Base-by-base conservation (phyloP, 2,888 invertebrate genomes). In the Phorcus lineatus region DNA sequence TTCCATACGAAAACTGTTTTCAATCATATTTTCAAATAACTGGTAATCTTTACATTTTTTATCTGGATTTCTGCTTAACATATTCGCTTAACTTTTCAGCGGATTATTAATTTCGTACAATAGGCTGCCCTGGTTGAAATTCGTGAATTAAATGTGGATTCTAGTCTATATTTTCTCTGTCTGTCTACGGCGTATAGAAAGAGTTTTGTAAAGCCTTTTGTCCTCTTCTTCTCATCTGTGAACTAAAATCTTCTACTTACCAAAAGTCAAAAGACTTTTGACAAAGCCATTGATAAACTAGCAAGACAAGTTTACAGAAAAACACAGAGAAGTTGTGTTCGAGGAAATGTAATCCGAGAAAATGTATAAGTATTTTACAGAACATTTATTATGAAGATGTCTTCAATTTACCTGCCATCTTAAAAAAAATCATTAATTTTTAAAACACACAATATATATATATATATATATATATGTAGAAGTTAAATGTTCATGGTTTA, bases 11-110 rank as follows among this genome's bases (percentile, higher is more conserved):
- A 70, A 36, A 70, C 70, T 70, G 70, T 70, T 70, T 70, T 70
- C 70, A 70, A 70, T 70, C 70, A 70, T 70, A 70, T 70, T 70
- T 70, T 70, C 70, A 70, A 70, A 70, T 70, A 16, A 24, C 19
- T 19, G 16, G 40, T 70, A 70, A 70, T 36, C 70, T 36, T 36
- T 40, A 24, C 19, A 31, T 70, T 24, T 31, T 40, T 57, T 24
- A n/a, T 1, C 3, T n/a, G 31, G 40, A 70, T 31, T 70, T 40
- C 36, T 70, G 3, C 70, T 16, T 0, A 28, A 70, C 31, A 36
- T 36, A 70, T 19, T 17, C 40, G 1, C n/a, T 19, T 19, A 40
- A 70, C n/a, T 36, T 36, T 36, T 16, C 16, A 62, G 31, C 19
- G 40, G 70, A 70, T 70, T 70, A 70, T 36, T 70, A 70, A 70